Percentiles rank a stretch among this genome's conserved stretches.
Conservation (phyloP, 1,140 invertebrate genomes). For the Caligus rogercresseyi region DNA sequence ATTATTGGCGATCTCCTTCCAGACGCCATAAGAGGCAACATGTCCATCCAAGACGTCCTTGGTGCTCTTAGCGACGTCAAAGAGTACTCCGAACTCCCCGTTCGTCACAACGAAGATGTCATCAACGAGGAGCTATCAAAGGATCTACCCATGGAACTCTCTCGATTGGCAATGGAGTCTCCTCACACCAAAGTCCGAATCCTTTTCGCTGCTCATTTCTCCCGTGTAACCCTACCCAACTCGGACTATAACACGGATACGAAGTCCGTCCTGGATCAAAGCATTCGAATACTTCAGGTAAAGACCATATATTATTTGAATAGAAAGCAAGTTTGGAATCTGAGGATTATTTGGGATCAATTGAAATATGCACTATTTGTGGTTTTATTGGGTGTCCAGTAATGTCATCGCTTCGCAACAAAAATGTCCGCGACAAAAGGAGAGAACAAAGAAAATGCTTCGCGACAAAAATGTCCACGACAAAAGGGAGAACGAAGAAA, state of each 20-base stretch:
- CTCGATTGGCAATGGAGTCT: constrained; percentile 55
- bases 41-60: constrained; percentile 54
- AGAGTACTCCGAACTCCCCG: constrained; percentile 85
- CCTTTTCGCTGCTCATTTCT: constrained; percentile 82
- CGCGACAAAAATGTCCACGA: too few species aligned
- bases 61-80: constrained; percentile 59
- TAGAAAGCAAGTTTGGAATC: too few species aligned
- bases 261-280: constrained; percentile 89
- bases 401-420: too few species aligned
- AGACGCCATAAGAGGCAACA: constrained; percentile 42
- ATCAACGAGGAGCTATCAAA: constrained; percentile 77
- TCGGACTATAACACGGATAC: constrained; percentile 90
- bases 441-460: too few species aligned
- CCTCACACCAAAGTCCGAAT: constrained; percentile 85
- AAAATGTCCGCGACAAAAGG: too few species aligned
- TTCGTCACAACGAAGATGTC: constrained; percentile 93
- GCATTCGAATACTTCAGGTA: constrained; percentile 76
- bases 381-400: constrained; percentile 23
- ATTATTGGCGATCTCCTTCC: background rate
- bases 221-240: constrained; percentile 55
- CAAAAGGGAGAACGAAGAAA: too few species aligned
- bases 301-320: too few species aligned
- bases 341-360: constrained; percentile 12
- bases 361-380: constrained; percentile 20
- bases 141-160: constrained; percentile 50